These are phyloP conservation scores for Rhegmatorhina hoffmannsi DNA, from an alignment of 2,113 vertebrate species.

Conservation along the genomic window DNA sequence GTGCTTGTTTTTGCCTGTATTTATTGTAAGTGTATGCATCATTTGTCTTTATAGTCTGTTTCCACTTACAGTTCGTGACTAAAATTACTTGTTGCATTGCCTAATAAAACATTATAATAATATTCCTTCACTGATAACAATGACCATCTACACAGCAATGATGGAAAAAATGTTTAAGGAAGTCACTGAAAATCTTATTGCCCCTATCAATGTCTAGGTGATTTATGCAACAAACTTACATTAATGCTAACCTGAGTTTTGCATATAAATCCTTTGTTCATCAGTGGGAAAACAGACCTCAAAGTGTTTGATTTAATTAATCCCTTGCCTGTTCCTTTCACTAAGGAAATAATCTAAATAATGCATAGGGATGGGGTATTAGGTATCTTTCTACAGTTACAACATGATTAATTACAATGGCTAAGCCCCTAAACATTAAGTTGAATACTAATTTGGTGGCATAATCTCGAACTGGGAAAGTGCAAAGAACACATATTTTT, in stretches of 20 bases:
- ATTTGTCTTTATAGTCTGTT: background rate
- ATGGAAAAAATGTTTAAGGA: background rate
- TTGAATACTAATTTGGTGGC: conserved; percentile 67
- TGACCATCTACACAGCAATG: background rate
- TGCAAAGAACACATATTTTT: conserved; percentile 15
- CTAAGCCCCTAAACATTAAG: conserved; percentile 53
- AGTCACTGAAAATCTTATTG: background rate
- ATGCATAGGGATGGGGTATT: conserved; percentile 54
- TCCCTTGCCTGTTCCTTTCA: conserved; percentile 53
- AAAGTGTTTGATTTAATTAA: conserved; percentile 67
- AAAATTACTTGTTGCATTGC: background rate
- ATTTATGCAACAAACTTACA: conserved; percentile 16
- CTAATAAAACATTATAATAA: background rate
- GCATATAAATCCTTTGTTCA: conserved; percentile 47
- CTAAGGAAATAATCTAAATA: conserved; percentile 67
- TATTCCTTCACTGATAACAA: background rate
- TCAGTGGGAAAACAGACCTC: conserved; percentile 25
- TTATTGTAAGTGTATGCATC: background rate
- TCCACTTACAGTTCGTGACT: background rate
- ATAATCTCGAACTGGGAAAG: conserved; percentile 51
- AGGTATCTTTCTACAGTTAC: conserved; percentile 60
- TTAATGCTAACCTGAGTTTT: conserved; percentile 3
- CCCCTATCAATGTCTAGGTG: background rate
- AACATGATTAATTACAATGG: conserved; percentile 69
- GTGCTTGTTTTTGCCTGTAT: background rate